A percentile compares a stretch with the other conserved stretches of the same genome.
phyloP scores from a whole-genome alignment of 2,888 invertebrate genomes.

The Euclidia mi region DNA sequence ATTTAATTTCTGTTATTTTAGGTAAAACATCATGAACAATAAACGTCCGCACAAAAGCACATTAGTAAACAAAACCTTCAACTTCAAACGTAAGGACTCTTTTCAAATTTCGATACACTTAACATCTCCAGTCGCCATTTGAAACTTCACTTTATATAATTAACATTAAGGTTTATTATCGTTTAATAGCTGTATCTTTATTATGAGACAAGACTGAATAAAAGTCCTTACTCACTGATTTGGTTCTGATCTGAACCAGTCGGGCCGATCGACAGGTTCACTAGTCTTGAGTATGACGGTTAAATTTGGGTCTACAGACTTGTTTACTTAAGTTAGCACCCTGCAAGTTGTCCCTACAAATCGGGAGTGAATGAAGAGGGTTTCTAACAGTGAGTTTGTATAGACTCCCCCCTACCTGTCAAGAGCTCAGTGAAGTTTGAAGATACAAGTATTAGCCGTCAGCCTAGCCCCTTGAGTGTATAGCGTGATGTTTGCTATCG shows the following conservation, averaged over 20 bases:
- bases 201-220: not conserved
- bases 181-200: not conserved
- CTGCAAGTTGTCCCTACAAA: not conserved
- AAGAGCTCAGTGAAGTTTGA: conserved; percentile 68
- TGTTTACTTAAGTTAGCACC: not conserved
- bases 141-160: conserved; percentile 9
- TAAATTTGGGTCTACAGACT: no score
- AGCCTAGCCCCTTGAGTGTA: conserved; percentile 60
- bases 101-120: conserved; percentile 46
- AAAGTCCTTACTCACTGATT: no score
- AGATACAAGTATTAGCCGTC: conserved; percentile 68
- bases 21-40: conserved; percentile 44
- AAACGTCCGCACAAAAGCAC: conserved; percentile 55
- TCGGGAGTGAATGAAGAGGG: not conserved
- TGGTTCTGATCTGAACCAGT: no score
- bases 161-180: conserved; percentile 27
- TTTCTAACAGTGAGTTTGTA: conserved; percentile 26
- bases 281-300: no score
- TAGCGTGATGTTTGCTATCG: conserved; percentile 51
- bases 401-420: conserved; percentile 68
- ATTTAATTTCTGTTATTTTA: conserved; percentile 43
- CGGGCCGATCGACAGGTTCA: no score
- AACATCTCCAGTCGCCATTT: conserved; percentile 8
- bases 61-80: conserved; percentile 55
- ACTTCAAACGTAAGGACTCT: conserved; percentile 57